Conservation (phyloP, 1,140 invertebrate species). For the Lepidostoma basale region DNA sequence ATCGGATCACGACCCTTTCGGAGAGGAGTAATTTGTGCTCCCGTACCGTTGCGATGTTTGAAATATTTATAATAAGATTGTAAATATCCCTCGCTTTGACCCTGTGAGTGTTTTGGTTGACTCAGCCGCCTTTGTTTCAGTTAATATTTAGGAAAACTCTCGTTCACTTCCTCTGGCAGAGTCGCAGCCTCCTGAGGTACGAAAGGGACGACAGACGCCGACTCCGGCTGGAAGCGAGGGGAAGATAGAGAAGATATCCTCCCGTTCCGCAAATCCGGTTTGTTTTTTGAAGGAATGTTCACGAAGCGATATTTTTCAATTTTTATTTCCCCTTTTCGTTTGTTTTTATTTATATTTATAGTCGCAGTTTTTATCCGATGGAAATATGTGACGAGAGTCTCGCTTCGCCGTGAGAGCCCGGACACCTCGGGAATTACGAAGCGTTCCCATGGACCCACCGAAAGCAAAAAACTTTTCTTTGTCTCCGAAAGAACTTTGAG, state of each 20-base stretch:
- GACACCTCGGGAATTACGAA: constrained; percentile 43
- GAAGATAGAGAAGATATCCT: constrained; percentile 24
- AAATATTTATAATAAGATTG: constrained; percentile 12
- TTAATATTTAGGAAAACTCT: constrained; percentile 40
- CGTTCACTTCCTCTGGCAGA: not conserved
- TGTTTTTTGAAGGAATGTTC: constrained; percentile 43
- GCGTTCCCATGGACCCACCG: constrained; percentile 35
- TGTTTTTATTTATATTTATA: constrained; percentile 46
- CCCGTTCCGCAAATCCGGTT: constrained; percentile 44
- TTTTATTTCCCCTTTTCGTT: constrained; percentile 39
- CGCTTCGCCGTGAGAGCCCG: constrained; percentile 41
- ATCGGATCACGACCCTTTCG: no score
- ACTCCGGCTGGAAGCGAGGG: constrained; percentile 15
- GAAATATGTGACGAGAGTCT: constrained; percentile 46
- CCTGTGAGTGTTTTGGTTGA: constrained; percentile 26
- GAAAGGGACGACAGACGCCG: not conserved
- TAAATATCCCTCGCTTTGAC: constrained; percentile 18
- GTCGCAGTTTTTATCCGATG: constrained; percentile 40
- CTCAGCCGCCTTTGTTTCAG: constrained; percentile 40
- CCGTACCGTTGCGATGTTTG: not conserved
- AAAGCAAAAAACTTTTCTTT: constrained; percentile 28
- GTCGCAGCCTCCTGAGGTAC: not conserved
- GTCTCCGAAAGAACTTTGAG: constrained; percentile 7
- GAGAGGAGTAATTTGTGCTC: not conserved
- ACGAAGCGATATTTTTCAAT: constrained; percentile 42